phyloP scores from a whole-genome alignment of 2,888 invertebrate species.

The Hirtodrosophila cameraria region DNA sequence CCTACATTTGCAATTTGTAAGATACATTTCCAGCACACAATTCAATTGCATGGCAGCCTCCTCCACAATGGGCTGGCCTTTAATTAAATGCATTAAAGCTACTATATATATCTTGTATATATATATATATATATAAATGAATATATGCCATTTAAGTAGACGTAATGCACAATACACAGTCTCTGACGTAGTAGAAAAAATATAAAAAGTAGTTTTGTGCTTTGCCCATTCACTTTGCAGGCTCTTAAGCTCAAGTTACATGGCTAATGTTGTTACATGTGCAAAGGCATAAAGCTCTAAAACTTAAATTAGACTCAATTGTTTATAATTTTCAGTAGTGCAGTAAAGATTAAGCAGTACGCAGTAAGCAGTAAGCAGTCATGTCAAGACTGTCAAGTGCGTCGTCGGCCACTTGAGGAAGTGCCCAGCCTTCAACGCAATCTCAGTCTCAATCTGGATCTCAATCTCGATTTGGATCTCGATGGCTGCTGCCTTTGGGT shows the following conservation, averaged over 20 bases:
- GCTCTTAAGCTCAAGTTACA: constrained; percentile 57
- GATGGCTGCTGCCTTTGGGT: constrained; percentile 18
- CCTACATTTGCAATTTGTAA: constrained; percentile 27
- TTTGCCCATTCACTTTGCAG: constrained; percentile 41
- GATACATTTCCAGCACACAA: constrained; percentile 52
- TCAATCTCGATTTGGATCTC: constrained; percentile 24
- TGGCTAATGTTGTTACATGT: constrained; percentile 57
- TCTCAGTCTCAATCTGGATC: constrained; percentile 22
- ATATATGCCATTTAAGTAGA: too few relatives aligned
- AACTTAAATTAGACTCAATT: constrained; percentile 80
- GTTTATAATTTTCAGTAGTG: constrained; percentile 65
- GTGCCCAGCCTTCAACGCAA: constrained; percentile 44
- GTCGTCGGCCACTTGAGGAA: constrained; percentile 61
- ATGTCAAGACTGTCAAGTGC: constrained; percentile 57
- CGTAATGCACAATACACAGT: constrained; percentile 19
- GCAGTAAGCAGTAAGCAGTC: too few relatives aligned
- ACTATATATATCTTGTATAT: background rate
- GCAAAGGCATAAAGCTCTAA: constrained; percentile 29
- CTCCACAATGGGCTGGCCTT: constrained; percentile 46
- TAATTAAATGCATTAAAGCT: constrained; percentile 68
- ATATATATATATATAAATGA: constrained; percentile 5
- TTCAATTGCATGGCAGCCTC: constrained; percentile 42
- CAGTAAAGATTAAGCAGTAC: too few relatives aligned
- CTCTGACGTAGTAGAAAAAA: constrained; percentile 32
- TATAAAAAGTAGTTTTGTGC: constrained; percentile 16